A percentile compares a stretch with the other conserved stretches of the same genome.
phyloP scores from a whole-genome alignment of 2,113 vertebrate species.

The Cariama cristata region DNA sequence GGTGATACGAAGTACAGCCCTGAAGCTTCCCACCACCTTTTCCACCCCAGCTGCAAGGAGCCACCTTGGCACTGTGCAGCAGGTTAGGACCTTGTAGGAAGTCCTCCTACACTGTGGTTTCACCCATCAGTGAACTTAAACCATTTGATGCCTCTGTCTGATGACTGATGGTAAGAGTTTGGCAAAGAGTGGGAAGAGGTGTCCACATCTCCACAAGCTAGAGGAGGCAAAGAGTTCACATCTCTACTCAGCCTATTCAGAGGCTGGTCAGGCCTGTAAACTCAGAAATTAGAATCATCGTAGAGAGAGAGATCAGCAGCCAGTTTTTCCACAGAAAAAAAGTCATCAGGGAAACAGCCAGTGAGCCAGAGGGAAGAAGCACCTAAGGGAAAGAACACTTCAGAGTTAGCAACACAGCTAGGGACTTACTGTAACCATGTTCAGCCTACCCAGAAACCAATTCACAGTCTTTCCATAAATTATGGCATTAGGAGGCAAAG shows the following conservation, averaged over 20 bases:
- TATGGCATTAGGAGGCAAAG: not conserved
- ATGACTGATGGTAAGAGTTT: not conserved
- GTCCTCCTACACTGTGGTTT: not conserved
- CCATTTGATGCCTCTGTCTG: not conserved
- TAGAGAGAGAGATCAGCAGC: not conserved
- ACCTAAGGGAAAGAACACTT: not conserved
- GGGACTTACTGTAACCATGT: not conserved
- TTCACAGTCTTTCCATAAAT: not conserved
- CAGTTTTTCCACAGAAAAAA: not conserved
- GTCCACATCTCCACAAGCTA: not conserved
- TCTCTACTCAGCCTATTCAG: not conserved
- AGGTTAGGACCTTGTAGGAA: not conserved
- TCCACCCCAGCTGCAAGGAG: not conserved
- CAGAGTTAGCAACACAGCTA: not conserved
- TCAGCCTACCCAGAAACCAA: not conserved
- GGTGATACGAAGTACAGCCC: not conserved
- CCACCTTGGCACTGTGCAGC: not conserved
- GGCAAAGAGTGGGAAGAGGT: not conserved
- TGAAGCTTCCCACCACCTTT: not conserved
- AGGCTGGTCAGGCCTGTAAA: not conserved
- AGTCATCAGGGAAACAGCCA: not conserved
- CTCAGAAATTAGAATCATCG: not conserved
- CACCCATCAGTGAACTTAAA: not conserved
- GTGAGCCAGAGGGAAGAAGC: not conserved
- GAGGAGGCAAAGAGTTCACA: not conserved